phyloP scores from a whole-genome alignment of 2,113 vertebrate species.

The Bujurquina vittata region DNA sequence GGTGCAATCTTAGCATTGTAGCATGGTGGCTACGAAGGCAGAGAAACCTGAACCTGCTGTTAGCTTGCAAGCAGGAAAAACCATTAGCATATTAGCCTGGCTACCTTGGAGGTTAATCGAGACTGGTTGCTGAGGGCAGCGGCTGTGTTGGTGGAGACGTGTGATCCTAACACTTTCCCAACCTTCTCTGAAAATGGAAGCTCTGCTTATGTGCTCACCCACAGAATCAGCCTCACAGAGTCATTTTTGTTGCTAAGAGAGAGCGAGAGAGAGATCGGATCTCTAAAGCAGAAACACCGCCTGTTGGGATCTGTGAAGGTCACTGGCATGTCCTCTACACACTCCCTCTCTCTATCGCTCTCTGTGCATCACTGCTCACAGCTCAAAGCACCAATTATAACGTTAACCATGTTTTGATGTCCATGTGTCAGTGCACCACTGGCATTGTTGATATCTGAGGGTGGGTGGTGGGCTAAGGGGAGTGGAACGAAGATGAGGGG shows the following conservation, averaged over 20 bases:
- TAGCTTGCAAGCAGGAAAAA: constrained; percentile 47
- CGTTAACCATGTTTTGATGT: constrained; percentile 65
- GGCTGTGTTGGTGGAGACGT: constrained; percentile 4
- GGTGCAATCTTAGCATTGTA: constrained; percentile 57
- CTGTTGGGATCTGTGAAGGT: constrained; percentile 78
- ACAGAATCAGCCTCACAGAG: not conserved
- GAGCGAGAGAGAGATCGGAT: constrained; percentile 5
- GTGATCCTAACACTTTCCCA: constrained; percentile 40
- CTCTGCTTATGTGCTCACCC: constrained; percentile 6
- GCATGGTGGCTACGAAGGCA: constrained; percentile 23
- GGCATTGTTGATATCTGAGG: constrained; percentile 40
- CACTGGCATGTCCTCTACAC: constrained; percentile 69
- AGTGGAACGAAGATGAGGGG: constrained; percentile 24
- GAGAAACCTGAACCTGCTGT: constrained; percentile 53
- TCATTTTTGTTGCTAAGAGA: constrained; percentile 26
- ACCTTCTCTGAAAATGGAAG: constrained; percentile 15
- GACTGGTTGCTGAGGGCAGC: constrained; percentile 42
- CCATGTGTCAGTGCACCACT: constrained; percentile 48
- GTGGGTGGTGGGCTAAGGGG: constrained; percentile 18
- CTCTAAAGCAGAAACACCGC: constrained; percentile 50
- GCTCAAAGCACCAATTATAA: constrained; percentile 75
- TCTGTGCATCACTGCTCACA: constrained; percentile 52
- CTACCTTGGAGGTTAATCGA: constrained; percentile 58
- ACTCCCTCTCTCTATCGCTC: not conserved
- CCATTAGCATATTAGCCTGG: constrained; percentile 66